Percentiles rank a stretch among this genome's conserved stretches.
phyloP scores from a whole-genome alignment of 2,888 invertebrate genomes.

The Mechanitis mazaeus region DNA sequence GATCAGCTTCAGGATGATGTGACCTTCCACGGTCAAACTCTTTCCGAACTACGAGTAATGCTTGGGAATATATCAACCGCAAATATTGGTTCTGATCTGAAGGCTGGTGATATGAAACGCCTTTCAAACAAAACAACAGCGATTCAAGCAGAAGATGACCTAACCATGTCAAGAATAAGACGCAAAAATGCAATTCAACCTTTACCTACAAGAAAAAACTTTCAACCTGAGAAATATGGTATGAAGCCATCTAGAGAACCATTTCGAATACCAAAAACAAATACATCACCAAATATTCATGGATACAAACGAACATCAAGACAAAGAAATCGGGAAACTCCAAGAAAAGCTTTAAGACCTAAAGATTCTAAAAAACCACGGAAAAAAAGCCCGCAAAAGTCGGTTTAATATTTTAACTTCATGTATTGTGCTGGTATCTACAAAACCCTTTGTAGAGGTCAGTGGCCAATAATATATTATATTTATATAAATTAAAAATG shows the following conservation, averaged over 20 bases:
- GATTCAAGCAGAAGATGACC: slow-evolving; percentile 37
- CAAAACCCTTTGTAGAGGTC: no score
- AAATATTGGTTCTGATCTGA: slow-evolving; percentile 34
- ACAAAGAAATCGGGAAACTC: slow-evolving; percentile 37
- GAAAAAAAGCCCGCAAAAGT: slow-evolving; percentile 10
- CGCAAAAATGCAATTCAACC: slow-evolving; percentile 35
- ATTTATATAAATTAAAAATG: no score
- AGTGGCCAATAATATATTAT: no score
- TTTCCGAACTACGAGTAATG: slow-evolving; percentile 48
- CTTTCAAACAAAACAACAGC: slow-evolving; percentile 35
- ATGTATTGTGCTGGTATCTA: no score
- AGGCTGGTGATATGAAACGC: slow-evolving; percentile 30
- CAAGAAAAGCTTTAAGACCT: slow-evolving; percentile 37
- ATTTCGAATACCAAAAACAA: slow-evolving; percentile 24
- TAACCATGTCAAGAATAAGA: slow-evolving; percentile 30
- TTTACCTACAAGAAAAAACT: slow-evolving; percentile 38
- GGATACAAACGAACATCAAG: slow-evolving; percentile 26
- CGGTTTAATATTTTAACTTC: not conserved
- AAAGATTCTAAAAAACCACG: slow-evolving; percentile 36
- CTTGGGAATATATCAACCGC: slow-evolving; percentile 43
- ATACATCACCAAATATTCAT: slow-evolving; percentile 31
- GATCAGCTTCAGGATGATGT: slow-evolving; percentile 58
- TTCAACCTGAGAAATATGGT: slow-evolving; percentile 32
- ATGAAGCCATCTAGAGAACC: slow-evolving; percentile 27
- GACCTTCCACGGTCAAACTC: slow-evolving; percentile 48